Base-by-base conservation (phyloP, 92 coral and sea anemone species). In the Parazoanthus darwini region DNA sequence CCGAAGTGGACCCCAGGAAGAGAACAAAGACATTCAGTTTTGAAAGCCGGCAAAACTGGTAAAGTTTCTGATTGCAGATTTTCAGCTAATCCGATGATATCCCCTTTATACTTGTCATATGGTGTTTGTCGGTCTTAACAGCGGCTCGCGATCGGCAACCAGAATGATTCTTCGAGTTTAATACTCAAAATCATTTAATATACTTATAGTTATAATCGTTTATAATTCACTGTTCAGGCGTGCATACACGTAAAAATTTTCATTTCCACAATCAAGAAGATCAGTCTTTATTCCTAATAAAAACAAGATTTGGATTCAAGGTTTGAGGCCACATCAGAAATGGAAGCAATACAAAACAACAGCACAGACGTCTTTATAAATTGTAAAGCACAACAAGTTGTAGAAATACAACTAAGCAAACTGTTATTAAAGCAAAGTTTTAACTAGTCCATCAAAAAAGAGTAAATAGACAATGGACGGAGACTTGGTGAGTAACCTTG, bases 31-130 rank as follows among this genome's bases (percentile, higher is more conserved):
- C 22, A 14, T 37, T 56, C 73, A 81, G 39, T 59, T 76, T 22
- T 1, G 29, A 18, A 44, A 10, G 25, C 46, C 14, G 25, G 48
- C 22, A 42, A 76, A 75, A 39, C 23, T 15, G 16, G 16, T 44
- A 18, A 76, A 76, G 25, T 76, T 76, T 77, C n/a, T 81, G 26
- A 81, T 81, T 81, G 76, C 51, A 42, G 71, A 82, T 66, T 38
- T 82, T 82, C 72, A 39, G 75, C 82, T 82, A 66, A 38, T 67
- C 23, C 77, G 76, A 67, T 66, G 76, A 66, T 81, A 37, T 37
- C 43, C 58, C 48, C 42, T 38, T 79, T 79, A 79, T 35, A 29
- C 39, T 79, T 79, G 66, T 82, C 86, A 82, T 39, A 22, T 66
- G 35, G 77, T 63, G 50, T 66, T 82, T 63, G 77, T 46, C 50